Evolutionary conservation across 1,140 invertebrate species (phyloP), one percentile per base, ranked within the genome.

Genomic region (Sinonovacula constricta): DNA sequence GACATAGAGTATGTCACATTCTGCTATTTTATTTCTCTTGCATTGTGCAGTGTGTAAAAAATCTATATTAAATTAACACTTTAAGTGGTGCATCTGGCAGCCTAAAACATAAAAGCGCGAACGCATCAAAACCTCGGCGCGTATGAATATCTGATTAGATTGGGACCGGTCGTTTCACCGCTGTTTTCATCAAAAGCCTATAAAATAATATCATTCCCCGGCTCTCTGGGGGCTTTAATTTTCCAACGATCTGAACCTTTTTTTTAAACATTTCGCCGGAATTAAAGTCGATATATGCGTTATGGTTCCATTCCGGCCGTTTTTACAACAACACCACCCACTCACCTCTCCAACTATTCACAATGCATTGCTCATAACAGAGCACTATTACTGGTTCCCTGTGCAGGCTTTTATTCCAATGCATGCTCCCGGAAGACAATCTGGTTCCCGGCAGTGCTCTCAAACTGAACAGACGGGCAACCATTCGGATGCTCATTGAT

Each of bases 381-480:
- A 39, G 30, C 45, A 45, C 60, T 39, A 18, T 39, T 18, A 4
- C 34, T 28, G 51, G 49, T 54, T 54, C 31, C 34, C 33, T 24
- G n/a, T 63, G 36, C 34, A n/a, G 1, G 53, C 34, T 68, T 68
- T 68, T 14, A 5, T 68, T 24, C 51, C 1, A 4, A 15, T n/a
- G n/a, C n/a, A n/a, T n/a, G n/a, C n/a, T n/a, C n/a, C n/a, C n/a
- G n/a, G n/a, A n/a, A n/a, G n/a, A n/a, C n/a, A n/a, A n/a, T n/a
- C n/a, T n/a, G n/a, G n/a, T n/a, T n/a, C n/a, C n/a, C n/a, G n/a
- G n/a, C n/a, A n/a, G n/a, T n/a, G n/a, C n/a, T n/a, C n/a, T n/a
- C n/a, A 18, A 68, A 68, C 30, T 51, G 22, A 54, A 68, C 66
- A 68, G 66, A 68, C 66, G 66, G 66, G 51, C 28, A 68, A 68